phyloP scores from a whole-genome alignment of 1,140 invertebrate species.

The Lepeophtheirus salmonis region DNA sequence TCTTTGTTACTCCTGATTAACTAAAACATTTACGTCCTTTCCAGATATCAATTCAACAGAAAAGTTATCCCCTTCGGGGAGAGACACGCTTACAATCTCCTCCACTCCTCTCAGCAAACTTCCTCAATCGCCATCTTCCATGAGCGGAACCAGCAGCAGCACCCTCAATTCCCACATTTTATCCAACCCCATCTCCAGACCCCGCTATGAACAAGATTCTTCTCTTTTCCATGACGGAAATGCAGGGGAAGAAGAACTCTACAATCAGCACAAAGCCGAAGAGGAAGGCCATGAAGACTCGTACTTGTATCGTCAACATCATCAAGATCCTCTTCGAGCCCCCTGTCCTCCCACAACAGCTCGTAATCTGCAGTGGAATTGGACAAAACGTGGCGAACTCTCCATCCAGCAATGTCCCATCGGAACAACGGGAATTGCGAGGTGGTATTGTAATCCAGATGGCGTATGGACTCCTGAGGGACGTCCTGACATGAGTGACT shows the following conservation, averaged over 20 bases:
- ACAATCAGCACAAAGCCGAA: background rate
- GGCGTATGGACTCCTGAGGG: slow-evolving; percentile 33
- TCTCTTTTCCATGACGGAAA: background rate
- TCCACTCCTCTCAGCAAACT: too few species aligned
- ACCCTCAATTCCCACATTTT: background rate
- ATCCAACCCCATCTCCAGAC: background rate
- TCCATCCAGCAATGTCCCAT: slow-evolving; percentile 67
- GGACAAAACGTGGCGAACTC: slow-evolving; percentile 50
- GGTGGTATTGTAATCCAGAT: slow-evolving; percentile 43
- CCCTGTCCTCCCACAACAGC: slow-evolving; percentile 47
- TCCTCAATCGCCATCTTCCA: too few species aligned
- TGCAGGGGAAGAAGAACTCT: background rate
- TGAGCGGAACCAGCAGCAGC: too few species aligned
- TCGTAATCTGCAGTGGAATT: slow-evolving; percentile 68
- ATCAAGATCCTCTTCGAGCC: slow-evolving; percentile 13
- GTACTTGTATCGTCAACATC: background rate
- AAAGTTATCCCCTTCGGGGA: background rate
- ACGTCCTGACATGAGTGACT: slow-evolving; percentile 69
- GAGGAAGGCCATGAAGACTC: background rate
- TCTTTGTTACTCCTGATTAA: background rate
- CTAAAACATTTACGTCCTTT: background rate
- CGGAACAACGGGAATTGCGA: slow-evolving; percentile 60
- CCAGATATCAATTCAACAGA: background rate
- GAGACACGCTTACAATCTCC: too few species aligned
- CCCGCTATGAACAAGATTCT: background rate